Percentiles rank a stretch among this genome's conserved stretches.
Conservation (phyloP, 1,140 invertebrate genomes). For the Megalonaias nervosa region DNA sequence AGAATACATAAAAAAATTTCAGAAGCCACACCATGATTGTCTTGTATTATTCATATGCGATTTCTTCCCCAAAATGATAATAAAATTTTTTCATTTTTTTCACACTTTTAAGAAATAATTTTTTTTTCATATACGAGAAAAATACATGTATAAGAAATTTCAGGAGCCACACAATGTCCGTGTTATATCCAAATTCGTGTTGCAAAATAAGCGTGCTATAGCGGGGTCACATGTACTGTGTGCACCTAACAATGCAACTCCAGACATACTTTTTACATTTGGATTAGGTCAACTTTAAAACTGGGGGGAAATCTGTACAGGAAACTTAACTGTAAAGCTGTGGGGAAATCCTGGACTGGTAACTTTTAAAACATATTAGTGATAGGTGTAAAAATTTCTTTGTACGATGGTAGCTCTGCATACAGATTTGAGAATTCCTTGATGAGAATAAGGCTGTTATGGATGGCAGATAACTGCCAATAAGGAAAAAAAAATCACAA, state of each 20-base stretch:
- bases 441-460: slow-evolving; percentile 46
- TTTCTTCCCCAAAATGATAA: no score
- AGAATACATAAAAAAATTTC: no score
- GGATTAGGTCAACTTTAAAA: slow-evolving; percentile 3
- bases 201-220: neutral
- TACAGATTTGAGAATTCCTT: slow-evolving; percentile 61
- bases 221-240: neutral
- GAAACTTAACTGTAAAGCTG: slow-evolving; percentile 73
- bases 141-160: no score
- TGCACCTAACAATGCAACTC: neutral
- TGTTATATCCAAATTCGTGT: neutral
- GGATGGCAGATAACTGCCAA: slow-evolving; percentile 48
- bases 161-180: neutral
- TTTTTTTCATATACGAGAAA: no score
- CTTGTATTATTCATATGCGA: no score
- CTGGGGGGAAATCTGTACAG: neutral
- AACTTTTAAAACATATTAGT: slow-evolving; percentile 49
- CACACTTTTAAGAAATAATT: no score
- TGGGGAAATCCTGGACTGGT: slow-evolving; percentile 76
- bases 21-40: no score
- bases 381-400: slow-evolving; percentile 65
- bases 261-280: slow-evolving; percentile 1
- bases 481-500: no score
- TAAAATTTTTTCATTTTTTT: no score
- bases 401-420: slow-evolving; percentile 56